Percentiles rank a stretch among this genome's conserved stretches.
Evolutionary conservation across 2,113 vertebrate genomes (phyloP).

Genomic region (Herpailurus yagouaroundi): DNA sequence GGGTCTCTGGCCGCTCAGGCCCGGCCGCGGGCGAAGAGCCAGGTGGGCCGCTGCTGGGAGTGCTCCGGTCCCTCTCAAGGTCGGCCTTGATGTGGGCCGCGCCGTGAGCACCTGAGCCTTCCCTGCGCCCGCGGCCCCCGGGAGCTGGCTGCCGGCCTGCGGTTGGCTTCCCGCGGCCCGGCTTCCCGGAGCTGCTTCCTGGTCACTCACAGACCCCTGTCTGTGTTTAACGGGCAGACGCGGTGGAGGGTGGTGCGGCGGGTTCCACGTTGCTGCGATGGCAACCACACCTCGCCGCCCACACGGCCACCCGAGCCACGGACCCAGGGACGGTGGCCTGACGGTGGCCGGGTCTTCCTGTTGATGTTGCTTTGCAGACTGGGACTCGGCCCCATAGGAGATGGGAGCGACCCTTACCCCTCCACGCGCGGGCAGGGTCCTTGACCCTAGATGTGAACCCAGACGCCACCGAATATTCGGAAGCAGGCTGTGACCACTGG

Average conservation of each 20-base stretch:
- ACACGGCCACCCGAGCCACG: fast-evolving
- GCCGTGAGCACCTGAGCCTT: background rate
- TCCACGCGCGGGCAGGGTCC: background rate
- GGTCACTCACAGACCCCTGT: background rate
- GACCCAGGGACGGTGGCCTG: background rate
- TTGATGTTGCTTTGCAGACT: background rate
- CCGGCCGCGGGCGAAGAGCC: background rate
- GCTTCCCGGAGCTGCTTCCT: background rate
- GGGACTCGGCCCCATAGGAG: background rate
- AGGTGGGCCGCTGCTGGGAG: background rate
- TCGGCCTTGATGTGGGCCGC: fast-evolving
- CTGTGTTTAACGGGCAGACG: background rate
- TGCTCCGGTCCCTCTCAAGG: background rate
- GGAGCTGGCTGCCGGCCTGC: background rate
- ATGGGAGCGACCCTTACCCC: background rate
- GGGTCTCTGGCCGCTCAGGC: background rate
- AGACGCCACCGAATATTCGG: background rate
- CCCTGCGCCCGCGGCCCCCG: background rate
- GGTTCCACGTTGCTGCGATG: background rate
- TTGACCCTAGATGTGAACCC: background rate
- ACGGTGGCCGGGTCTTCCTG: background rate
- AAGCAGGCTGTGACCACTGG: background rate
- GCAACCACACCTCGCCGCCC: background rate
- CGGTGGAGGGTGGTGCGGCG: fast-evolving
- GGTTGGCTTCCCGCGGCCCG: background rate